Evolutionary conservation across 1,140 invertebrate species (phyloP), one percentile per base, ranked within the genome.

Genomic region (Hypsibius dujardini): DNA sequence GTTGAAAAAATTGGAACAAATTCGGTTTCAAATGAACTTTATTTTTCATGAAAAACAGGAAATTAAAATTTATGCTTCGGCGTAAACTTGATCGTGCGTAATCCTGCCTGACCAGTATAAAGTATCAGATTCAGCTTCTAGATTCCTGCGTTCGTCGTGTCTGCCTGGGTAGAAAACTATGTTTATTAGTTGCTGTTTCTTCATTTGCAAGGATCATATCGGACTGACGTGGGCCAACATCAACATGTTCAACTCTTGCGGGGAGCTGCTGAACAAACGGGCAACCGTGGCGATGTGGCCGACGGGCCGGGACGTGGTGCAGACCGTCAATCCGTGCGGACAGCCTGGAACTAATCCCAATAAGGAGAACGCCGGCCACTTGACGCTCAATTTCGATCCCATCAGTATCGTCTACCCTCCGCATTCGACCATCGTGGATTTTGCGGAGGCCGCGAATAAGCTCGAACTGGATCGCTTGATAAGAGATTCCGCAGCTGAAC

Each of bases 181-280:
- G 71, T 46, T 71, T 72, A 2, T 71, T 45, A 3, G 56, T 14
- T 42, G 7, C 69, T 46, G 45, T 12, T 15, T 71, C 62, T 73
- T 70, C 80, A 88, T 82, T 87, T 88, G 47, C 79, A 84, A n/a
- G 76, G 86, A 85, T 74, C 85, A 87, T 73, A 90, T 89, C 80
- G 88, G 89, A 1, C 80, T 96, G 70, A 90, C 89, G 42, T 97
- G 92, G 92, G 90, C 89, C 0, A 96, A 95, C 78, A 88, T 91
- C 0, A 90, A 92, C 60, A 83, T 96, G 73, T 96, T 92, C 80
- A 92, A 96, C 79, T 96, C 91, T 79, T 91, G 90, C 77, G 86
- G 88, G 75, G 87, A 89, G 74, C 79, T 96, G 40, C 86, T 88
- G 75, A 87, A 82, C 45, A 90, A 89, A 15, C 86, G 87, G n/a